Evolutionary conservation across 2,113 vertebrate species (phyloP).

Genomic region (Mesocricetus auratus): DNA sequence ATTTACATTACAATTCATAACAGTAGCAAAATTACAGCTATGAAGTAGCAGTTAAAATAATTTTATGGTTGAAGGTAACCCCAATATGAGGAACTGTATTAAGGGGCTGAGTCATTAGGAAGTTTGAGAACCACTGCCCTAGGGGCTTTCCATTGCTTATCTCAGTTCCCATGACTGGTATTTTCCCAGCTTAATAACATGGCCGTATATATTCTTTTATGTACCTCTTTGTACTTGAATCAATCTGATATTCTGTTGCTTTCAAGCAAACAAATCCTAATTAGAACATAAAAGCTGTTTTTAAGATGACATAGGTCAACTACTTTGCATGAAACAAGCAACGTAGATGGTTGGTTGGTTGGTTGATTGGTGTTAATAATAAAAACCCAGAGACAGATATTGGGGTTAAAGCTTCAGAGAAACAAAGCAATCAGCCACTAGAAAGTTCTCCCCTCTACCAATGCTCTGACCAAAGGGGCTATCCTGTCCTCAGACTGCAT

Average conservation of each 20-base stretch:
- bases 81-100: neutral
- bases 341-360: neutral
- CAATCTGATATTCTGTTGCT: neutral
- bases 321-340: slow-evolving; percentile 3
- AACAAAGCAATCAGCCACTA: no score
- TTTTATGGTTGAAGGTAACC: neutral
- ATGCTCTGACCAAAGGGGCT: no score
- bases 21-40: neutral
- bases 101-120: neutral
- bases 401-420: no score
- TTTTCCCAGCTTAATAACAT: neutral
- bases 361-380: neutral
- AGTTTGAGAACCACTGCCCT: neutral
- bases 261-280: slow-evolving; percentile 17
- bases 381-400: no score
- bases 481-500: no score
- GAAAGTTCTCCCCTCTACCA: no score
- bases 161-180: neutral
- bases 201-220: neutral
- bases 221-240: neutral
- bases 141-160: neutral
- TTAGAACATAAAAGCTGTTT: slow-evolving; percentile 10
- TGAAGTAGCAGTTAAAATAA: neutral
- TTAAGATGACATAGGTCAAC: neutral
- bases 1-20: neutral